A percentile compares a stretch with the other conserved stretches of the same genome.
Evolutionary conservation across 2,888 invertebrate species (phyloP).

Genomic region (Panorpa germanica): DNA sequence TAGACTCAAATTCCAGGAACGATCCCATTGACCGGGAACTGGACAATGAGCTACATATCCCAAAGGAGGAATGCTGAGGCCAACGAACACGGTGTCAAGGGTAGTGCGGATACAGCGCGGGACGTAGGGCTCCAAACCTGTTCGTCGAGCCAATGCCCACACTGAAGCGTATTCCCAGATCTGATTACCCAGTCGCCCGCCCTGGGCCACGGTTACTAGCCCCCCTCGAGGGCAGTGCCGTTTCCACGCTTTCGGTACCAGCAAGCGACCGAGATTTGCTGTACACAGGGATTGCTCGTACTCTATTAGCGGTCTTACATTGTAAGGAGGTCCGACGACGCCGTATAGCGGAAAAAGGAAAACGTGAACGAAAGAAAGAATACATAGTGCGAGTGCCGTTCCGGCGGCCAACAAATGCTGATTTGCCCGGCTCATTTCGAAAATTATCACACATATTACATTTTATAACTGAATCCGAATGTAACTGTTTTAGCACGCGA

Average conservation of each 20-base stretch:
- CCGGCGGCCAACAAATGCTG: conserved; percentile 36
- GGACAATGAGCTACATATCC: conserved; percentile 33
- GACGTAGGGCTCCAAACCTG: conserved; percentile 27
- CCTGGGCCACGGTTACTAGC: conserved; percentile 26
- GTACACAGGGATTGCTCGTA: conserved; percentile 34
- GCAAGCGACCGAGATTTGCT: conserved; percentile 22
- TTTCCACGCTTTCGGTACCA: conserved; percentile 21
- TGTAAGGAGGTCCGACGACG: conserved; percentile 20
- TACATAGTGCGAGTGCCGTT: conserved; percentile 33
- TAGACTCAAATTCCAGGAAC: conserved; percentile 32
- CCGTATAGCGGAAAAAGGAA: conserved; percentile 37
- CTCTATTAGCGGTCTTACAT: conserved; percentile 26
- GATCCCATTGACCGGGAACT: conserved; percentile 26
- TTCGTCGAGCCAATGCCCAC: conserved; percentile 27
- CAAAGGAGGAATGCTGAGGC: conserved; percentile 30
- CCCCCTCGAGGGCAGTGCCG: conserved; percentile 25
- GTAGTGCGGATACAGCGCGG: conserved; percentile 29
- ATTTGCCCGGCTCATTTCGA: conserved; percentile 32
- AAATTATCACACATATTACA: too few relatives aligned
- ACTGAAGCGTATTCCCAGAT: conserved; percentile 31
- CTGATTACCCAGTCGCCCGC: conserved; percentile 26
- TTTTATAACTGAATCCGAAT: too few relatives aligned
- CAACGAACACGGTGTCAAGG: conserved; percentile 32
- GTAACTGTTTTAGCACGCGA: too few relatives aligned
- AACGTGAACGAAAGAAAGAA: conserved; percentile 35